Evolutionary conservation across 2,113 vertebrate species (phyloP).

Genomic region (Bufo bufo): DNA sequence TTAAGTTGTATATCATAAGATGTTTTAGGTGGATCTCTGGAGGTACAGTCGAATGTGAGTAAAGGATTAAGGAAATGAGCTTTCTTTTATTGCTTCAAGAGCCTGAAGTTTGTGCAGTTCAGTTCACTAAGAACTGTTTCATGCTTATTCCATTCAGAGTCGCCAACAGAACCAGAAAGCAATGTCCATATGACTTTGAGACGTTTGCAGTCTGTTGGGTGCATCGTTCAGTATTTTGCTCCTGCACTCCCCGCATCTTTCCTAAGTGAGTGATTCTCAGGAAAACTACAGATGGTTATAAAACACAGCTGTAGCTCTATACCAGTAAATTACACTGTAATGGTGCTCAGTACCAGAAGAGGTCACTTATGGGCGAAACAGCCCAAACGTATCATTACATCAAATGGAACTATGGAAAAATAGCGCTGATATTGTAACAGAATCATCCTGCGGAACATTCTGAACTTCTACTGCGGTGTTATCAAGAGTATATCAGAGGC

Average conservation of each 20-base stretch:
- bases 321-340: slow-evolving; percentile 25
- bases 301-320: slow-evolving; percentile 37
- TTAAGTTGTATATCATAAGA: too few relatives aligned
- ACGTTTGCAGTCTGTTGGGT: not conserved
- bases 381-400: slow-evolving; percentile 41
- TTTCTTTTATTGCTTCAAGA: not conserved
- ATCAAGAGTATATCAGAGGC: not conserved
- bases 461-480: not conserved
- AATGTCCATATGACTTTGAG: slow-evolving; percentile 21
- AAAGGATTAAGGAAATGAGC: not conserved
- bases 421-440: not conserved
- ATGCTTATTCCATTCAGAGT: not conserved
- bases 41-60: too few relatives aligned
- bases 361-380: slow-evolving; percentile 41
- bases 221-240: not conserved
- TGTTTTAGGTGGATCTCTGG: too few relatives aligned
- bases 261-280: slow-evolving; percentile 39
- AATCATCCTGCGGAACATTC: not conserved
- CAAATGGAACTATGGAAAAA: slow-evolving; percentile 2
- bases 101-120: not conserved
- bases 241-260: slow-evolving; percentile 7
- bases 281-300: slow-evolving; percentile 15
- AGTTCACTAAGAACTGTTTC: not conserved
- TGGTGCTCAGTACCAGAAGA: slow-evolving; percentile 33
- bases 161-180: not conserved